Conservation (phyloP, 2,113 vertebrate species). For the Lathamus discolor region DNA sequence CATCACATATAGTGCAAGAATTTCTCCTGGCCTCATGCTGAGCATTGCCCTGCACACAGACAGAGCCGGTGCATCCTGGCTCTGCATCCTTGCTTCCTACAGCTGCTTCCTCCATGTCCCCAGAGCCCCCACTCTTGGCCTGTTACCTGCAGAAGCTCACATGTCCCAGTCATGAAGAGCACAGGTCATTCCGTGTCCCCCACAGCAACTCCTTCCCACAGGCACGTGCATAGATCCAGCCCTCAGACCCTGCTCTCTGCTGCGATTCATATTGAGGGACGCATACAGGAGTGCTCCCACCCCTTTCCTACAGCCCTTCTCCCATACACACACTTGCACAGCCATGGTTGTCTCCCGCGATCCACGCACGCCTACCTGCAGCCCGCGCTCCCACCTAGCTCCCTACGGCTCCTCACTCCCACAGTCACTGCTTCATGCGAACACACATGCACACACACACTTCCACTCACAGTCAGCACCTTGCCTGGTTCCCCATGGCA, state of each 20-base stretch:
- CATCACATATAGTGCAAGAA: background rate
- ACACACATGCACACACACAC: background rate
- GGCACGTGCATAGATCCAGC: background rate
- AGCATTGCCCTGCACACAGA: background rate
- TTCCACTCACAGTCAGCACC: background rate
- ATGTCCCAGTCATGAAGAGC: background rate
- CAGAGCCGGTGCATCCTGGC: background rate
- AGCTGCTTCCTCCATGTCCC: background rate
- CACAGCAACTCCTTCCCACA: background rate
- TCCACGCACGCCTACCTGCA: rapidly evolving
- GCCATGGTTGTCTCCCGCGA: rapidly evolving
- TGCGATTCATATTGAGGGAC: background rate
- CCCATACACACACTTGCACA: background rate
- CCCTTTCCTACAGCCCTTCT: background rate
- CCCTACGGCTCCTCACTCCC: background rate
- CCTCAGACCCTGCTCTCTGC: background rate
- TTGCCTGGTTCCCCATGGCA: background rate
- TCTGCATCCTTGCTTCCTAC: background rate
- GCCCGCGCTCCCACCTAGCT: rapidly evolving
- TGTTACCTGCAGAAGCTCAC: background rate
- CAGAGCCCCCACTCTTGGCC: background rate
- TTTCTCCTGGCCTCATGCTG: background rate
- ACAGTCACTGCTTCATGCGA: background rate
- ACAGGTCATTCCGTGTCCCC: background rate
- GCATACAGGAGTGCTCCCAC: background rate